phyloP scores from a whole-genome alignment of 53 echinoderm and acorn worm species.

The Stichopus horrens region DNA sequence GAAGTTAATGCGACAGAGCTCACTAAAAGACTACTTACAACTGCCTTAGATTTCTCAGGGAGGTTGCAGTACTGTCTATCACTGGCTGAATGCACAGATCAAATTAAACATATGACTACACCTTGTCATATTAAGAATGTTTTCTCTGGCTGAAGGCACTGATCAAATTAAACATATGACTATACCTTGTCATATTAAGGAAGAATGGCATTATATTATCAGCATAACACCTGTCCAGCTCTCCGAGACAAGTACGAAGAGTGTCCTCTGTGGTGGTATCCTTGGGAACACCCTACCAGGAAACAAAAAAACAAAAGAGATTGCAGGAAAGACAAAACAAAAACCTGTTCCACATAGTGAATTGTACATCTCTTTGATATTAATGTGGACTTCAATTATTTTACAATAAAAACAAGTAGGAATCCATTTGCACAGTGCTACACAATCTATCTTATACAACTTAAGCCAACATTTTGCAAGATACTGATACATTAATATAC shows the following conservation, averaged over 20 bases:
- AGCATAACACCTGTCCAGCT: conserved; percentile 91
- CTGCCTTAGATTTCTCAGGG: no score
- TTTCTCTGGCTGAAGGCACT: background rate
- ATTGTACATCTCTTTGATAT: no score
- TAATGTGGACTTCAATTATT: no score
- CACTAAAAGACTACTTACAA: no score
- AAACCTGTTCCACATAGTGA: no score
- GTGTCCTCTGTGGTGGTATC: conserved; percentile 94
- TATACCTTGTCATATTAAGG: conserved; percentile 92
- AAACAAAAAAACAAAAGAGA: background rate
- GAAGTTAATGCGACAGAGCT: no score
- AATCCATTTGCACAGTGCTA: no score
- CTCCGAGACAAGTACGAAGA: conserved; percentile 86
- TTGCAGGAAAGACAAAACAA: no score
- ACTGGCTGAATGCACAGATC: background rate
- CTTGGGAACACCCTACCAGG: conserved; percentile 88
- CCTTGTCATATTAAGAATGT: conserved; percentile 55
- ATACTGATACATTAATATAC: no score
- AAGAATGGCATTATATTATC: conserved; percentile 99
- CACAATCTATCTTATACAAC: no score
- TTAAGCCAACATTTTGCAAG: no score
- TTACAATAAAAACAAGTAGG: no score
- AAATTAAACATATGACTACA: background rate
- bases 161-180: background rate
- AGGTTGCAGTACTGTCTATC: background rate